phyloP scores from a whole-genome alignment of 1,140 invertebrate genomes.

The Caenorhabditis inopinata region DNA sequence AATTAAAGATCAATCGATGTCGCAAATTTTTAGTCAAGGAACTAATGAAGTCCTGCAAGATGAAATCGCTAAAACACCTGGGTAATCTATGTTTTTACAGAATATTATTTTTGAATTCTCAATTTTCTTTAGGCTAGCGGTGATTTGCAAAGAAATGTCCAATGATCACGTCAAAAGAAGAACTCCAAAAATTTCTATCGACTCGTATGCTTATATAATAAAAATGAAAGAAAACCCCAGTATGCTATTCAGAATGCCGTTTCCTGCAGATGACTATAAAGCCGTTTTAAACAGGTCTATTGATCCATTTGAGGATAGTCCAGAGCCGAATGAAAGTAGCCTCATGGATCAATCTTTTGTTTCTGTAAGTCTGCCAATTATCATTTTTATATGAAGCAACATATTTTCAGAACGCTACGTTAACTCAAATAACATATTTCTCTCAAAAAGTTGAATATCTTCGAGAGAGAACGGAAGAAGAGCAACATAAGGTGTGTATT shows the following conservation, averaged over 20 bases:
- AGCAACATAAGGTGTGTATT: neutral
- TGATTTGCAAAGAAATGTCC: too few species aligned
- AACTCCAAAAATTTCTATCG: too few species aligned
- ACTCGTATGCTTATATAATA: too few species aligned
- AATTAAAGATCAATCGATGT: too few species aligned
- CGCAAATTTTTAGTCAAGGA: neutral
- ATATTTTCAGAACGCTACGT: neutral
- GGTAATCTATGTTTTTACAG: too few species aligned
- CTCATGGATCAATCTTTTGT: neutral
- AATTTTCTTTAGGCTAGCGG: too few species aligned
- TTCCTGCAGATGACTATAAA: neutral
- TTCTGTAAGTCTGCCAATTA: neutral
- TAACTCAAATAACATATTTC: neutral
- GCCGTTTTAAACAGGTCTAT: neutral
- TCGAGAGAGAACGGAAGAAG: neutral
- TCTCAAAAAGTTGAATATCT: neutral
- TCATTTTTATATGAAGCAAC: neutral
- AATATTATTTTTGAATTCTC: too few species aligned
- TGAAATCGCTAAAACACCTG: neutral
- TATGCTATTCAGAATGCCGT: neutral
- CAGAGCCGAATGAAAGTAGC: too few species aligned
- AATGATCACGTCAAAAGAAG: too few species aligned
- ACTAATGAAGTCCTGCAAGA: neutral
- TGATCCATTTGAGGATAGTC: too few species aligned
- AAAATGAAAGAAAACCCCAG: too few species aligned